Evolutionary conservation across 2,797 vertebrate genomes (phyloP).

Genomic region (Myotis pilosus): DNA sequence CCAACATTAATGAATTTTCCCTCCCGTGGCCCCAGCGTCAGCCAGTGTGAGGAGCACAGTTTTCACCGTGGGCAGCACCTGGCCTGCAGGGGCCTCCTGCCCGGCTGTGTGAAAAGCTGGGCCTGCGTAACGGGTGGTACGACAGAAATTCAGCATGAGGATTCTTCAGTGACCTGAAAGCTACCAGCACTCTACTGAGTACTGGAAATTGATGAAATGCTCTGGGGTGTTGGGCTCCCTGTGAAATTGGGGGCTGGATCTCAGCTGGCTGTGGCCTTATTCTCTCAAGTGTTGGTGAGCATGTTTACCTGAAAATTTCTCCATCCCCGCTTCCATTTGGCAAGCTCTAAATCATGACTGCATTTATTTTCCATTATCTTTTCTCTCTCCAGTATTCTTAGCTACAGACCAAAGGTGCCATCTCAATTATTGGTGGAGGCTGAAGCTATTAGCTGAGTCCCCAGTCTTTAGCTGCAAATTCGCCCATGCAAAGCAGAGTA

Average conservation of each 20-base stretch:
- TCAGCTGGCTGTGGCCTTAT: background rate
- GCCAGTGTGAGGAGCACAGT: background rate
- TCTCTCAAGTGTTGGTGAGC: background rate
- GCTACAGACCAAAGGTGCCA: background rate
- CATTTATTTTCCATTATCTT: background rate
- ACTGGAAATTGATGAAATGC: background rate
- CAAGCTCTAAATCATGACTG: background rate
- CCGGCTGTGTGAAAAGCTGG: background rate
- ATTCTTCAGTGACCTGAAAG: background rate
- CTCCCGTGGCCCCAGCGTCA: background rate
- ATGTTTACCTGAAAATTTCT: background rate
- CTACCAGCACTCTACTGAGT: background rate
- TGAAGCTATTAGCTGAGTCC: background rate
- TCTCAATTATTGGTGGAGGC: background rate
- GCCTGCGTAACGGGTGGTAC: background rate
- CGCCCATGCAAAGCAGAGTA: background rate
- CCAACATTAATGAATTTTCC: background rate
- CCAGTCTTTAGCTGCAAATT: background rate
- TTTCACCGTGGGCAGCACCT: background rate
- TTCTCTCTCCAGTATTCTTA: background rate
- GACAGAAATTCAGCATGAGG: background rate
- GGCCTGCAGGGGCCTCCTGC: background rate
- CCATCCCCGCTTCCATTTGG: background rate
- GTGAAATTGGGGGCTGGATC: background rate
- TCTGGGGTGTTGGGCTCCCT: background rate